Evolutionary conservation across 30 jellyfish, hydroid and myxozoan genomes (phyloP).

Genomic region (Clytia hemisphaerica): DNA sequence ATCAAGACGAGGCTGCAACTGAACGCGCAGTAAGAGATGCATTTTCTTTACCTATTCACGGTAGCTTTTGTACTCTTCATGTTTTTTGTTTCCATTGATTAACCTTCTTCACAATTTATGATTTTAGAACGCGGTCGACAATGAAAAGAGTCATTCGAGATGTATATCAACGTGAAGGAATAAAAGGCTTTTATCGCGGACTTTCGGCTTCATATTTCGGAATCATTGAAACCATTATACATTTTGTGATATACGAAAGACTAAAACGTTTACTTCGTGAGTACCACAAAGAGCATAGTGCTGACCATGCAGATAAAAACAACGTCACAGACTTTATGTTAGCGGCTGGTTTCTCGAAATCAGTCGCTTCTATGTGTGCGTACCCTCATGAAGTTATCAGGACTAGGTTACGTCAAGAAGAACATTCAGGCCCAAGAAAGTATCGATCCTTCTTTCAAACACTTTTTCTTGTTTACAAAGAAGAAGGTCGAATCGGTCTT

Average conservation of each 20-base stretch:
- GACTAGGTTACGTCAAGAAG: constrained; percentile 96
- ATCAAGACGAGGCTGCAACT: constrained; percentile 90
- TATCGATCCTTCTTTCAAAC: constrained; percentile 81
- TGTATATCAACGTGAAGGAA: constrained; percentile 68
- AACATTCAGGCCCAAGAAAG: constrained; percentile 46
- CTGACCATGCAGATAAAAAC: constrained; percentile 56
- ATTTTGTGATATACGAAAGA: constrained; percentile 90
- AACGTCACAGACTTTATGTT: constrained; percentile 85
- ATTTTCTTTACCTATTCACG: background rate
- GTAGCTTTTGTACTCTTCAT: too few species aligned
- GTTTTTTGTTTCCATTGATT: too few species aligned
- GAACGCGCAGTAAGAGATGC: constrained; percentile 79
- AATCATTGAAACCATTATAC: constrained; percentile 84
- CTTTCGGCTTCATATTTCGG: constrained; percentile 97
- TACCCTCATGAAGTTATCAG: constrained; percentile 97
- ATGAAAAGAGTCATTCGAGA: constrained; percentile 42
- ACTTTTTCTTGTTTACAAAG: constrained; percentile 55
- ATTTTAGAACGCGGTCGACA: too few species aligned
- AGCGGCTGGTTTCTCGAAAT: constrained; percentile 91
- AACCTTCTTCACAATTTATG: too few species aligned
- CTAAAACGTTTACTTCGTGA: constrained; percentile 59
- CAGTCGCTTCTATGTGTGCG: constrained; percentile 86
- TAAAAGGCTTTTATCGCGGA: constrained; percentile 93
- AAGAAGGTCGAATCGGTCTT: constrained; percentile 88
- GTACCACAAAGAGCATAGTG: constrained; percentile 44